Evolutionary conservation across 2,888 invertebrate genomes (phyloP).

Genomic region (Parelbella ahira): DNA sequence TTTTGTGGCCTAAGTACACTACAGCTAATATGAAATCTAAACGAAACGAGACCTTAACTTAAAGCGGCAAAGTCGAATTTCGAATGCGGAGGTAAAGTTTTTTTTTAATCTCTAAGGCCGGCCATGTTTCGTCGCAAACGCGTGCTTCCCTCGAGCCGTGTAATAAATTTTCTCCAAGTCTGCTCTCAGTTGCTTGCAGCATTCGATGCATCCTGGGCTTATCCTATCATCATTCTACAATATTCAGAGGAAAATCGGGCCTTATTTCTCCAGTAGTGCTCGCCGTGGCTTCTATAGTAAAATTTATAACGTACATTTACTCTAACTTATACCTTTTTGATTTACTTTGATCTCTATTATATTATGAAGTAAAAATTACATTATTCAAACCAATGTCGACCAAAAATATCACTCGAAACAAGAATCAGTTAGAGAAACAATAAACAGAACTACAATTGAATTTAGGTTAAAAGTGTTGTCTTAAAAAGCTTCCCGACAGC

Average conservation of each 20-base stretch:
- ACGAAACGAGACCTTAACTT: conserved; percentile 1
- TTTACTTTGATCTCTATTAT: too few species aligned
- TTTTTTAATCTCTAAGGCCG: conserved; percentile 16
- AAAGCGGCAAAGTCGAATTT: not conserved
- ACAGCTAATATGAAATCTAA: not conserved
- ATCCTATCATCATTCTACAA: conserved; percentile 11
- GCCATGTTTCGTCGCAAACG: conserved; percentile 16
- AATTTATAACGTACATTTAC: too few species aligned
- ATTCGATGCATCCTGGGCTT: conserved; percentile 6
- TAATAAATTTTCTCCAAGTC: conserved; percentile 15
- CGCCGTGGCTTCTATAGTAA: too few species aligned
- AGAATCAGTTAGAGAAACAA: too few species aligned
- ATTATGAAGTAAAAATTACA: too few species aligned
- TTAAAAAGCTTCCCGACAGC: too few species aligned
- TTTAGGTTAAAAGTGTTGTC: too few species aligned
- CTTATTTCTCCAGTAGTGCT: too few species aligned
- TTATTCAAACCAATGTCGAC: too few species aligned
- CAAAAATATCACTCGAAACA: too few species aligned
- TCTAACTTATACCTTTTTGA: too few species aligned
- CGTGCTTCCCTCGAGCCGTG: conserved; percentile 9
- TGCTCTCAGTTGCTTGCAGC: conserved; percentile 8
- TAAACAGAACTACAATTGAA: too few species aligned
- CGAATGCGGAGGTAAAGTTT: not conserved
- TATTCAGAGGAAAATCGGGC: not conserved
- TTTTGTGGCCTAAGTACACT: conserved; percentile 16